Percentiles rank a stretch among this genome's conserved stretches.
Evolutionary conservation across 1,140 invertebrate species (phyloP).

Genomic region (Bombyx mandarina): DNA sequence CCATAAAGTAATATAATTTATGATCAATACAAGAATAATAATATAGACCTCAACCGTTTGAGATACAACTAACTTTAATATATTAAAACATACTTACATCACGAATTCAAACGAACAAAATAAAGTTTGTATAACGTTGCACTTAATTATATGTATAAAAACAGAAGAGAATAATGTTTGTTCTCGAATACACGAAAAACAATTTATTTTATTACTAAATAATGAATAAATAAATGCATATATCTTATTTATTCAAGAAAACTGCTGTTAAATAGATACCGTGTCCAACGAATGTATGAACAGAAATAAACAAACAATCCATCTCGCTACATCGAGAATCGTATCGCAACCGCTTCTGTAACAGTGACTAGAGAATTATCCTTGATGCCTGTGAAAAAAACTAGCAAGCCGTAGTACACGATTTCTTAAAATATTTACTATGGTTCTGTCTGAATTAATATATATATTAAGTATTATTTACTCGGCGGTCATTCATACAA

Average conservation of each 20-base stretch:
- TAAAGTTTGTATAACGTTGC: background rate
- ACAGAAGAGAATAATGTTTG: too few species aligned
- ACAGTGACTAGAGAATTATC: constrained; percentile 20
- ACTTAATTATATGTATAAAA: background rate
- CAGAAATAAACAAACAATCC: constrained; percentile 33
- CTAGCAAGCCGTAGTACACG: constrained; percentile 7
- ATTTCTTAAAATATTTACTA: constrained; percentile 8
- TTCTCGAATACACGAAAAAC: too few species aligned
- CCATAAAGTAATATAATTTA: too few species aligned
- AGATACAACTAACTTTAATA: too few species aligned
- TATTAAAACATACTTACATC: too few species aligned
- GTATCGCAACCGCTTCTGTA: constrained; percentile 10
- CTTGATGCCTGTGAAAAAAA: constrained; percentile 15
- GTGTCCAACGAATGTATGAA: constrained; percentile 24
- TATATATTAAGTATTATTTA: background rate
- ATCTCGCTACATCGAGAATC: constrained; percentile 13
- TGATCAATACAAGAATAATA: too few species aligned
- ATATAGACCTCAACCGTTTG: too few species aligned
- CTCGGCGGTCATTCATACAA: background rate
- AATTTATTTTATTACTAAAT: background rate
- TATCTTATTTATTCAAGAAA: too few species aligned
- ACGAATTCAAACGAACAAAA: background rate
- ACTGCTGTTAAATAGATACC: background rate
- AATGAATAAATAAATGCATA: constrained; percentile 1
- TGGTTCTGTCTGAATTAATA: constrained; percentile 8